These are phyloP conservation scores for Coturnix japonica DNA, from an alignment of 2,113 vertebrate species.

Conservation along the genomic window DNA sequence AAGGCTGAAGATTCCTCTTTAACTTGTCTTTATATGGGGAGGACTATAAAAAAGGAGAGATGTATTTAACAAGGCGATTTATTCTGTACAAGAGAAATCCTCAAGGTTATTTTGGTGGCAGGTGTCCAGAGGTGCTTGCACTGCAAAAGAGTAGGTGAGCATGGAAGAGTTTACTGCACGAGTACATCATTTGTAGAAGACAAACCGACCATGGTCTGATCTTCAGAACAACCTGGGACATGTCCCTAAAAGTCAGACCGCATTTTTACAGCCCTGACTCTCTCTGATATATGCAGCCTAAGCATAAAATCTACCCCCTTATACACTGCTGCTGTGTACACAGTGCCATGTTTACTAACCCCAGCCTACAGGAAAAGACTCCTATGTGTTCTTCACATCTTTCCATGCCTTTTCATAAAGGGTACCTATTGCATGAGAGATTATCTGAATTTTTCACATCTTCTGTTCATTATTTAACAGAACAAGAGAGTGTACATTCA, in stretches of 20 bases:
- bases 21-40: neutral
- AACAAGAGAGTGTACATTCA: neutral
- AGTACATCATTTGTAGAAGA: neutral
- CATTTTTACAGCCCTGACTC: neutral
- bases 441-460: constrained; percentile 38
- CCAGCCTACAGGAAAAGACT: neutral
- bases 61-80: neutral
- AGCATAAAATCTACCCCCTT: neutral
- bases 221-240: neutral
- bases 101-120: neutral
- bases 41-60: neutral
- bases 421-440: neutral
- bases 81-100: neutral
- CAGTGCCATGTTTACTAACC: neutral
- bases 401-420: neutral
- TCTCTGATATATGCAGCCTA: accelerated
- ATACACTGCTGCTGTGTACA: neutral
- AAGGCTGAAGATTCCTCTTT: neutral
- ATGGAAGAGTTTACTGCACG: neutral
- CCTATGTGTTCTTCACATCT: neutral
- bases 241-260: neutral
- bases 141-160: neutral
- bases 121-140: neutral
- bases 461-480: constrained; percentile 48
- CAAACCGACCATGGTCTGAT: neutral